A percentile compares a stretch with the other conserved stretches of the same genome.
phyloP scores from a whole-genome alignment of 2,113 vertebrate species.

The Brachyhypopomus occidentalis region DNA sequence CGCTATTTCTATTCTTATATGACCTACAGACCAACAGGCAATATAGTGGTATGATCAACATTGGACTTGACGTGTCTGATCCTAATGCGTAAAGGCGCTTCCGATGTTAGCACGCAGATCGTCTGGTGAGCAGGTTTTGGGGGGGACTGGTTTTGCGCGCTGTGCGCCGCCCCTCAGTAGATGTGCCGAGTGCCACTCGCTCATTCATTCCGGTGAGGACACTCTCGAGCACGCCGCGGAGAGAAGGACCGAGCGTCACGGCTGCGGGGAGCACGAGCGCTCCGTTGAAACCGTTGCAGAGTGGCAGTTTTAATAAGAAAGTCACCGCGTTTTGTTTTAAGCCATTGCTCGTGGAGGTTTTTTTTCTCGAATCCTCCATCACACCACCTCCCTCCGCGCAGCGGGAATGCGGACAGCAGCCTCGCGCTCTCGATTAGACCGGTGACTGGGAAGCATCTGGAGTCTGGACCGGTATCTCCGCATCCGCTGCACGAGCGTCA shows the following conservation, averaged over 20 bases:
- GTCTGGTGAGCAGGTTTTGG: background rate
- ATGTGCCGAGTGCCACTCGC: background rate
- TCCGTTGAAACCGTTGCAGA: background rate
- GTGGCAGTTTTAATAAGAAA: background rate
- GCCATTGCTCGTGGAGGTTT: too few relatives aligned
- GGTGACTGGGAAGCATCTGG: too few relatives aligned
- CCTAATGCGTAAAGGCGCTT: background rate
- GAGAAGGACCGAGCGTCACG: constrained; percentile 22
- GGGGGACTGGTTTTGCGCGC: constrained; percentile 36
- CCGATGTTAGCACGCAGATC: background rate
- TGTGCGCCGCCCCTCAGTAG: constrained; percentile 41
- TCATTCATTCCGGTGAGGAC: constrained; percentile 48
- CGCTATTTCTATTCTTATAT: too few relatives aligned
- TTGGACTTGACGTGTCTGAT: too few relatives aligned
- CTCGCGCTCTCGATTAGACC: background rate
- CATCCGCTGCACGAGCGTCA: constrained; percentile 7
- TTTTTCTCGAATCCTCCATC: too few relatives aligned
- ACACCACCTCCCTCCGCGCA: too few relatives aligned
- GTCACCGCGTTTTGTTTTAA: too few relatives aligned
- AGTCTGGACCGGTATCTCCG: constrained; percentile 43
- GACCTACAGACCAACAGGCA: too few relatives aligned
- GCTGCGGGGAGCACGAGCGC: constrained; percentile 1
- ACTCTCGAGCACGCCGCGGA: constrained; percentile 13
- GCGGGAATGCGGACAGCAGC: constrained; percentile 63
- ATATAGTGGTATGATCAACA: too few relatives aligned